Conservation (phyloP, 2,888 invertebrate species). For the Lamellibrachia columna region DNA sequence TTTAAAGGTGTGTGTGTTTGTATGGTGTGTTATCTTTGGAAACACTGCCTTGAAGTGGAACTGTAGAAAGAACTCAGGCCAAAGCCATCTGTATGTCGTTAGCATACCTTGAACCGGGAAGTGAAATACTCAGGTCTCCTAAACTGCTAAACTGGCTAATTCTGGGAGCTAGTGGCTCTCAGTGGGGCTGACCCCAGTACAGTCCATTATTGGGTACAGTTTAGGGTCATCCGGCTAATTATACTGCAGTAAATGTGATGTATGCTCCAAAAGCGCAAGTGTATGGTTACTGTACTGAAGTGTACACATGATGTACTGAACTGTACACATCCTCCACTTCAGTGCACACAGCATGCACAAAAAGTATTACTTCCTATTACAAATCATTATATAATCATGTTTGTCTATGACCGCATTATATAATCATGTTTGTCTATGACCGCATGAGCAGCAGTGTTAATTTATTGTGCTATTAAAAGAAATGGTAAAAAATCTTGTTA, state of each 20-base stretch:
- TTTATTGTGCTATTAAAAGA: too few species aligned
- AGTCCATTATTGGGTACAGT: neutral
- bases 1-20: too few species aligned
- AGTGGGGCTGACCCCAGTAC: neutral
- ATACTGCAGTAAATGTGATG: neutral
- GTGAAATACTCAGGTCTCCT: neutral
- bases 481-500: too few species aligned
- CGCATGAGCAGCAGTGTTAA: too few species aligned
- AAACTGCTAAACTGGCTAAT: neutral
- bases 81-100: neutral
- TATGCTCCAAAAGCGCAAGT: neutral
- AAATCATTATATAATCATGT: too few species aligned
- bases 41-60: neutral
- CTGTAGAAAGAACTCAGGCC: neutral
- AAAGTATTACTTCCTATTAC: too few species aligned
- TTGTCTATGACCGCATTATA: too few species aligned
- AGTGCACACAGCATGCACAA: too few species aligned
- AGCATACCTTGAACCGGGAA: neutral
- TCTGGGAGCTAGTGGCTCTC: neutral
- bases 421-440: too few species aligned
- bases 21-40: neutral
- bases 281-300: too few species aligned
- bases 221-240: neutral
- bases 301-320: too few species aligned
- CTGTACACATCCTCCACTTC: too few species aligned